Base-by-base conservation (phyloP, 2,113 vertebrate genomes). In the Engraulis encrasicolus region DNA sequence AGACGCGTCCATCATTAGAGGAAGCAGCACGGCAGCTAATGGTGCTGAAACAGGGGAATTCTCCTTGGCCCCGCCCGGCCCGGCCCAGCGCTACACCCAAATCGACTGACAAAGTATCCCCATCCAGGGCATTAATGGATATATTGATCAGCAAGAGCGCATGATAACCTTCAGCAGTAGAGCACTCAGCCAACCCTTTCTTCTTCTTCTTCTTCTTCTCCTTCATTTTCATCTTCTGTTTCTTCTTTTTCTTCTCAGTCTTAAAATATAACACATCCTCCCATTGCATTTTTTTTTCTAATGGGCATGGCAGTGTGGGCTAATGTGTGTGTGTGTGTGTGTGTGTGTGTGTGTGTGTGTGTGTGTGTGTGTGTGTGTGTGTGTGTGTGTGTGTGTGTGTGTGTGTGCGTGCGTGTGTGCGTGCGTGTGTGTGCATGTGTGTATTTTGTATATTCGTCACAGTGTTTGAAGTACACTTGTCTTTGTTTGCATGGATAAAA, bases 1-100 rank as follows among this genome's bases (percentile, higher is more conserved):
- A 45, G 40, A 45, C 40, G 40, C 3, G 27, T 27, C 58, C 27
- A 11, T 2, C 58, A 66, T 66, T 66, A 66, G 58, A 9, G 58
- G 58, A 66, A 66, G 58, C 58, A 66, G 15, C 15, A n/a, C n/a
- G n/a, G 58, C 58, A 27, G 15, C 58, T 66, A 27, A 66, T 66
- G 58, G 58, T 66, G 58, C 58, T 66, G 58, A 66, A 66, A 31
- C 58, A 66, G 58, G 58, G 58, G 58, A 66, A 66, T 66, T 66
- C 58, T 31, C 58, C 23, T 45, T n/a, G n/a, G n/a, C n/a, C n/a
- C n/a, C n/a, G n/a, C n/a, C n/a, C n/a, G n/a, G n/a, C n/a, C n/a
- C n/a, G n/a, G 11, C 9, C 58, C 27, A 27, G 58, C 23, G 6
- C n/a, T 66, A 31, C 58, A 11, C 58, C 23, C 23, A 31, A 66